Percentiles rank a stretch among this genome's conserved stretches.
These are phyloP conservation scores for Steatocranus sp. DNA, from an alignment of 2,797 vertebrate species.

Conservation along the genomic window DNA sequence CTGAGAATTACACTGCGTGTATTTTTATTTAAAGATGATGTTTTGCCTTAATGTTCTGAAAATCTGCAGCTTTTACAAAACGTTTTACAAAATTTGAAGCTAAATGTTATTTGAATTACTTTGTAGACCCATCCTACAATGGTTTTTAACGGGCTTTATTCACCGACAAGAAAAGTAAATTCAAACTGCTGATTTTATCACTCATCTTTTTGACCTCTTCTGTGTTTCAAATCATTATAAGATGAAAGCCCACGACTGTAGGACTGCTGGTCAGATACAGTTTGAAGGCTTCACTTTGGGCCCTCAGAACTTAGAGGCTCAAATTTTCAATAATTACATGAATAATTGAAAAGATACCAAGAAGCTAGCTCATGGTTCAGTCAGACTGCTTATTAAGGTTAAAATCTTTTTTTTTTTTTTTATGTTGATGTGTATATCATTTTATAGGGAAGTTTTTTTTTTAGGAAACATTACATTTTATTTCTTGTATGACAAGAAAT, in stretches of 20 bases:
- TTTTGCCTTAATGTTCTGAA: neutral
- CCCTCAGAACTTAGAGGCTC: neutral
- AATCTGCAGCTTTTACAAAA: neutral
- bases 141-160: neutral
- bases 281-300: neutral
- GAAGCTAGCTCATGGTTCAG: neutral
- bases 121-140: neutral
- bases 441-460: neutral
- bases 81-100: rapidly evolving
- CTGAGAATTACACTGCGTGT: neutral
- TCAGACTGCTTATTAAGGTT: neutral
- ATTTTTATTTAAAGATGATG: neutral
- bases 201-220: neutral
- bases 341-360: neutral
- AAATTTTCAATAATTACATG: neutral
- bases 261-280: neutral
- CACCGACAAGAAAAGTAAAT: neutral
- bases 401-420: neutral
- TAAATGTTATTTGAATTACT: neutral
- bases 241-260: neutral
- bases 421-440: neutral
- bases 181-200: neutral
- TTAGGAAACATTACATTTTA: neutral
- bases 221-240: neutral
- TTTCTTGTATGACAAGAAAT: neutral